Base-by-base conservation (phyloP, 2,888 invertebrate genomes). In the Phrixothrix hirtus region DNA sequence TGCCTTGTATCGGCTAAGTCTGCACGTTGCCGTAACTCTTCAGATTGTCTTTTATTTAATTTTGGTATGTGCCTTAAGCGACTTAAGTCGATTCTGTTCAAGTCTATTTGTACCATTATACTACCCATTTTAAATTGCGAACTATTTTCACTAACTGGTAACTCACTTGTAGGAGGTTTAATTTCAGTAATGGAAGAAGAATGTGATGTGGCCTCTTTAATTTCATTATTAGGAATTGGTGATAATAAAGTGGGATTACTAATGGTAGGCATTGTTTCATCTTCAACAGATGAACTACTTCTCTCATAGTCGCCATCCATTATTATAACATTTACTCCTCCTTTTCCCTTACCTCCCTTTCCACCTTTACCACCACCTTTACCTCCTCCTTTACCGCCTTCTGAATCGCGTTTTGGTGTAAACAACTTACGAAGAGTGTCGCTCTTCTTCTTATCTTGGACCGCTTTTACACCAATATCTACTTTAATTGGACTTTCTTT, bases 381-480 rank as follows among this genome's bases (percentile, higher is more conserved):
- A 0, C 86, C 86, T 12, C 87, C 87, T 35, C 85, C 83, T 63
- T 85, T 86, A 5, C 80, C 81, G 1, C 85, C 85, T 53, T 82
- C 83, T 36, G 82, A 81, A 63, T 78, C 80, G n/a, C 81, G 77
- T 52, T 75, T 74, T 7, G 78, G 78, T 1, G 79, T 81, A 66
- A 85, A 85, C 41, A 87, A 75, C 65, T 84, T 85, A 30, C 84
- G 77, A 43, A 88, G 71, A 0, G 86, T 86, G 63, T 82, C 84
- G 62, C 79, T 85, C 70, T 87, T 88, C 73, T 87, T 87, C 66
- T 87, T 87, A 70, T 87, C 87, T 51, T 82, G 79, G 1, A 81
- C 79, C 7, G 78, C 71, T 39, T 81, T 81, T n/a, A 76, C 77
- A 67, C 73, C 31, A 64, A 73, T 62, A 68, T 80, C 61, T 51